Conservation (phyloP, 2,797 vertebrate genomes). For the Melanotaenia trifasciata region DNA sequence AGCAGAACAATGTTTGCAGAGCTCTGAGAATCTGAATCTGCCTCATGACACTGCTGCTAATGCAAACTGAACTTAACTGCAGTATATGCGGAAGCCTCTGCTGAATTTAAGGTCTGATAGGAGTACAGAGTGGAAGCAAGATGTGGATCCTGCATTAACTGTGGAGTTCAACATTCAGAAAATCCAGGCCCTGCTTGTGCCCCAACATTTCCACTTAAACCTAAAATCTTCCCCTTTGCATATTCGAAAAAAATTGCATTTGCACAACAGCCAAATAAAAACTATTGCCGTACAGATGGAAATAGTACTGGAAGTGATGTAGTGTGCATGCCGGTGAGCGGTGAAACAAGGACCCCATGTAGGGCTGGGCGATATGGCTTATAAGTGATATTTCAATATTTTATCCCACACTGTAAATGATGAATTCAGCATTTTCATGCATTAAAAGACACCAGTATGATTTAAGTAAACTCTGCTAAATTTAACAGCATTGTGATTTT, state of each 20-base stretch:
- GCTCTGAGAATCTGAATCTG: slow-evolving; percentile 37
- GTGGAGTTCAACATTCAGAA: slow-evolving; percentile 14
- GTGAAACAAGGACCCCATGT: not conserved
- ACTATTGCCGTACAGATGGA: not conserved
- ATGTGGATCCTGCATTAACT: slow-evolving; percentile 20
- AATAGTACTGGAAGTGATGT: not conserved
- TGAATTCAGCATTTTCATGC: no score
- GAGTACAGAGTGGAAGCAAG: slow-evolving; percentile 34
- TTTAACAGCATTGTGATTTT: no score
- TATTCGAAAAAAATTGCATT: not conserved
- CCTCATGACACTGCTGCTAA: slow-evolving; percentile 55
- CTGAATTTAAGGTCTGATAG: slow-evolving; percentile 44
- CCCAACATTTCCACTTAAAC: no score
- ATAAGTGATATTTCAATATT: no score
- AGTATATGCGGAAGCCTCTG: slow-evolving; percentile 58
- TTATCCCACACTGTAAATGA: no score
- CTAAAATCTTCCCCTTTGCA: no score
- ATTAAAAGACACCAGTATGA: no score
- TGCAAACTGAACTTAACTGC: slow-evolving; percentile 56
- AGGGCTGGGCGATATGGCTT: no score
- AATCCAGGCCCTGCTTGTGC: not conserved
- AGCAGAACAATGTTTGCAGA: slow-evolving; percentile 52
- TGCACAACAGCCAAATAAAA: not conserved
- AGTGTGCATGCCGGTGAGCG: not conserved
- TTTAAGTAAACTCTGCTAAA: no score